Percentiles rank a stretch among this genome's conserved stretches.
Conservation (phyloP, 1,140 invertebrate species). For the Lepidurus arcticus region DNA sequence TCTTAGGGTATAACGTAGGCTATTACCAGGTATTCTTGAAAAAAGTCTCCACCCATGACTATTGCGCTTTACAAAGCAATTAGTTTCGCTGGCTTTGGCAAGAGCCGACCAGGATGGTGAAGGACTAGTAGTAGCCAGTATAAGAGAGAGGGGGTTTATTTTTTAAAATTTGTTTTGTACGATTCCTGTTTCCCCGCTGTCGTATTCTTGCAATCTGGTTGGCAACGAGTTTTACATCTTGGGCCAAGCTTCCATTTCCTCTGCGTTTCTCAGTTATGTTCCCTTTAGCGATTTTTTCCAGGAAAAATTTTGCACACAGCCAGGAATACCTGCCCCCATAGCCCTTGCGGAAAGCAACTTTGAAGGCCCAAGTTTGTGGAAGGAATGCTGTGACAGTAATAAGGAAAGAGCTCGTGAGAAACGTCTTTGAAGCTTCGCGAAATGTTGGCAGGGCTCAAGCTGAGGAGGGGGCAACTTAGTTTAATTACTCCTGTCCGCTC, state of each 20-base stretch:
- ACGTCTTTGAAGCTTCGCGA: constrained; percentile 5
- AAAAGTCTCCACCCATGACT: too few relatives aligned
- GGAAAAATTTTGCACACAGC: not conserved
- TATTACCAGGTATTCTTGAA: too few relatives aligned
- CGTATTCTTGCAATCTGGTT: not conserved
- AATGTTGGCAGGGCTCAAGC: constrained; percentile 18
- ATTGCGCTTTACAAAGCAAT: too few relatives aligned
- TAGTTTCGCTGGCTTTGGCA: too few relatives aligned
- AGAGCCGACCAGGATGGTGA: too few relatives aligned
- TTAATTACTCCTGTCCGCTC: constrained; percentile 21
- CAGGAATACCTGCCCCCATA: not conserved
- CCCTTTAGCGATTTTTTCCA: not conserved
- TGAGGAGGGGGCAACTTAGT: not conserved
- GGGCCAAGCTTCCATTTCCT: not conserved
- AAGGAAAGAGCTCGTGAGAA: constrained; percentile 19
- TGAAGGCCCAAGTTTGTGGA: too few relatives aligned
- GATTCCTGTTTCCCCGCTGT: not conserved
- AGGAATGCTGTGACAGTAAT: not conserved
- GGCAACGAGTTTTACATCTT: not conserved
- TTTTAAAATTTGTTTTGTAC: too few relatives aligned
- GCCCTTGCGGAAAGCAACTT: too few relatives aligned
- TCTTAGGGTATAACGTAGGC: too few relatives aligned
- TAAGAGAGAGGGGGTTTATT: too few relatives aligned
- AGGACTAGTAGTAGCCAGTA: too few relatives aligned
- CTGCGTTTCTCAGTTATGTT: not conserved